Conservation (phyloP, 2,113 vertebrate species). For the Meriones unguiculatus region DNA sequence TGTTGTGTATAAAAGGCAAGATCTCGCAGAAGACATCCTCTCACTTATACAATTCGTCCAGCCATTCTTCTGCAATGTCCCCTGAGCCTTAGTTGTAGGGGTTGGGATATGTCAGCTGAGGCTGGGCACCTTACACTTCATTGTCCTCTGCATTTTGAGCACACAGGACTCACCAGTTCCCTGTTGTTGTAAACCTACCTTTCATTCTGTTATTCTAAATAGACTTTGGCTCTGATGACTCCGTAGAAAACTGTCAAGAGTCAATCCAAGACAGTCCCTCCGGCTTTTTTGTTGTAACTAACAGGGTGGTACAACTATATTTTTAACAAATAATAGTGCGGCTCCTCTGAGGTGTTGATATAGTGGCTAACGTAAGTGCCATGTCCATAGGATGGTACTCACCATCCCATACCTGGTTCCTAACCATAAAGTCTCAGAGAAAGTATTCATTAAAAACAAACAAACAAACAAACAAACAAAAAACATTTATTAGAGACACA, state of each 20-base stretch:
- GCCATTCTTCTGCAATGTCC: neutral
- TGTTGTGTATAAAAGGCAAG: neutral
- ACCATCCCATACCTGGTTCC: rapidly evolving
- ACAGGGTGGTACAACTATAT: neutral
- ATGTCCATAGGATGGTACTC: neutral
- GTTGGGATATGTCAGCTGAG: neutral
- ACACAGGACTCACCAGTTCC: neutral
- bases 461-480: neutral
- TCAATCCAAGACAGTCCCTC: neutral
- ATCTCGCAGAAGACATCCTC: neutral
- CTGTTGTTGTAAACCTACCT: neutral
- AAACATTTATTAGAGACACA: neutral
- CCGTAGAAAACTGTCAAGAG: neutral
- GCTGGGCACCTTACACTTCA: neutral
- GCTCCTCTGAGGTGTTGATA: neutral
- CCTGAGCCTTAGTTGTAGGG: neutral
- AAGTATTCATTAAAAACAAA: neutral
- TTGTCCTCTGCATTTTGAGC: neutral
- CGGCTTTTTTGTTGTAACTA: neutral
- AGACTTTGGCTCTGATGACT: neutral
- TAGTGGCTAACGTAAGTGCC: neutral
- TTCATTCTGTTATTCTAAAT: neutral
- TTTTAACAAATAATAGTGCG: neutral
- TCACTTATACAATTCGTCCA: neutral
- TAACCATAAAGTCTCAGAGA: neutral